Base-by-base conservation (phyloP, 2,888 invertebrate genomes). In the Nemotelus pantherinus region DNA sequence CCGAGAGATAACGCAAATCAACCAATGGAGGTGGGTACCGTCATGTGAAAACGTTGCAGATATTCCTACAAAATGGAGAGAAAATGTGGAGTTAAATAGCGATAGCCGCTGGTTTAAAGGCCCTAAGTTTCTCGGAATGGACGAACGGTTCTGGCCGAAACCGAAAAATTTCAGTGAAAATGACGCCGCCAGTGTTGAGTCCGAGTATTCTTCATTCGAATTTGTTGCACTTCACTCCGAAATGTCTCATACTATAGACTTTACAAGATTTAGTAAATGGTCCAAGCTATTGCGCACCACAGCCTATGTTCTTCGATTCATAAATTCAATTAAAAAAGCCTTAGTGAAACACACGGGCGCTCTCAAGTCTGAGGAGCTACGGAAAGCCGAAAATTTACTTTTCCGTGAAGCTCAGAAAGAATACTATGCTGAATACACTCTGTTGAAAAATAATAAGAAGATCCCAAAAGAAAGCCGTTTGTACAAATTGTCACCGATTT, bases 181-280 rank as follows among this genome's bases (percentile, higher is more conserved):
- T 25, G 25, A 25, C 25, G 25, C 25, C 25, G 25, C 25, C 25
- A 25, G 25, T 25, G 25, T 25, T 25, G 25, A 25, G 25, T 25
- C 25, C 25, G 1, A 25, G 25, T 25, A 25, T 25, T 25, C 25
- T 25, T 25, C 25, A 25, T 25, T 25, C 25, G 25, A 25, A 25
- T 25, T 25, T 25, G 25, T 25, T 25, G 25, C 25, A 10, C 10
- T 53, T 6, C 53, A 53, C 10, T 9, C 6, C 10, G 53, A 53
- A 53, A 10, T 53, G 6, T 10, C 6, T 9, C 7, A 53, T 9
- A 53, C 53, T 10, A 53, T 53, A 6, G 10, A 10, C 53, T 57
- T 57, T 57, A 57, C 57, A 25, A 57, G 57, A 57, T 57, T 57
- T 57, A 57, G 57, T 7, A 57, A 57, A 57, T 57, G 57, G 57